Evolutionary conservation across 1,140 invertebrate species (phyloP).

Genomic region (Trichonephila clavata): DNA sequence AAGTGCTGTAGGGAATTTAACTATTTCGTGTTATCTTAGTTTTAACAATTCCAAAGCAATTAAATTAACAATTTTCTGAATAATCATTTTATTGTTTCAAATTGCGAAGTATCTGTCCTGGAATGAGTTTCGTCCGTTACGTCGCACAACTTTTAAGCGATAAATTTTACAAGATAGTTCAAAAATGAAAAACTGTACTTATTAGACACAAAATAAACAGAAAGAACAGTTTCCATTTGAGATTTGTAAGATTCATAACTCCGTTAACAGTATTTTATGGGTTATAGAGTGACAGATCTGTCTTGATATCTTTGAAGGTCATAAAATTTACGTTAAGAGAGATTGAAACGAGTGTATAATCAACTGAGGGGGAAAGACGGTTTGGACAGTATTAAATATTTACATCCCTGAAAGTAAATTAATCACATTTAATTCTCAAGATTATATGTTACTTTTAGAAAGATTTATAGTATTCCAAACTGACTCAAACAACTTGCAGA

Average conservation of each 20-base stretch:
- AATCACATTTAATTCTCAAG: background rate
- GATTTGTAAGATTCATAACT: slow-evolving; percentile 4
- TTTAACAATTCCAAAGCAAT: too few species aligned
- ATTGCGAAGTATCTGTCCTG: too few species aligned
- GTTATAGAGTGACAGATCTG: background rate
- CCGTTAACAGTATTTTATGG: background rate
- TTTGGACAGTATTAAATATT: background rate
- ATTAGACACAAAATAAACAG: background rate
- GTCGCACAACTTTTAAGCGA: too few species aligned
- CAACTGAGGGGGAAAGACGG: background rate
- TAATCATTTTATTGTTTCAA: too few species aligned
- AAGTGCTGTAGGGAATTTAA: too few species aligned
- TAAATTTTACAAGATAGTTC: too few species aligned
- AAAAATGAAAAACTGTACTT: background rate
- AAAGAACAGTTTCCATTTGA: background rate
- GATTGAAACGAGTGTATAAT: background rate
- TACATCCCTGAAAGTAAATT: background rate
- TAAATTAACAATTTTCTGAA: too few species aligned
- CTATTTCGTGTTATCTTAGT: too few species aligned
- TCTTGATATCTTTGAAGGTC: background rate
- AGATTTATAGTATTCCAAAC: too few species aligned
- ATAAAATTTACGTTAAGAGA: background rate
- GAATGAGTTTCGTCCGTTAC: too few species aligned
- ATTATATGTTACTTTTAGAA: background rate
- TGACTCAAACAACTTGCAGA: too few species aligned